These are phyloP conservation scores for Proctacanthus coquilletti DNA, from an alignment of 1,140 invertebrate genomes.

Conservation along the genomic window DNA sequence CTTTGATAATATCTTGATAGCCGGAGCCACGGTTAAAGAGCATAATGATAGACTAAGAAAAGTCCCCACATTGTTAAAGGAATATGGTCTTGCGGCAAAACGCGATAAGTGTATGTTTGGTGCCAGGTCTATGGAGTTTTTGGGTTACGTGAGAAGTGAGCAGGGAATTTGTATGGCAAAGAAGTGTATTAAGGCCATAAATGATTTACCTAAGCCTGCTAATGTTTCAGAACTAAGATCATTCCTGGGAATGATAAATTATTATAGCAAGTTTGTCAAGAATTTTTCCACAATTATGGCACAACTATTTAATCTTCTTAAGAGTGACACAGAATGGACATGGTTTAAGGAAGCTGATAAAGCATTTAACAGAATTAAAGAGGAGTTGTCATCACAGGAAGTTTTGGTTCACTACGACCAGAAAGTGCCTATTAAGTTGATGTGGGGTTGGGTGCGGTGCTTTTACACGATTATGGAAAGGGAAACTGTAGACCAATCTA, in stretches of 20 bases:
- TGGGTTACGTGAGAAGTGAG: too few species aligned
- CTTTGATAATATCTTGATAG: too few species aligned
- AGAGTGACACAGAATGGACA: slow-evolving; percentile 5
- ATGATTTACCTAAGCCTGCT: slow-evolving; percentile 11
- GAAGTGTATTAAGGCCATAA: too few species aligned
- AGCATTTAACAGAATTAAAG: slow-evolving; percentile 1
- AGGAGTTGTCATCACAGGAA: not conserved
- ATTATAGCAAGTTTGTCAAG: slow-evolving; percentile 13
- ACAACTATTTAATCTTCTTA: too few species aligned
- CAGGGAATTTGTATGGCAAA: too few species aligned
- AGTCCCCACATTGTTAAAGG: too few species aligned
- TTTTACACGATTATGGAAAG: slow-evolving; percentile 14
- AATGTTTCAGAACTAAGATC: slow-evolving; percentile 8
- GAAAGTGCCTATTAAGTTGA: slow-evolving; percentile 6
- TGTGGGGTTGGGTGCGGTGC: slow-evolving; percentile 10
- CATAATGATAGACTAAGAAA: too few species aligned
- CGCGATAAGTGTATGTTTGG: too few species aligned
- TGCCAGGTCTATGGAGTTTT: too few species aligned
- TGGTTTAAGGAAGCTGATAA: not conserved
- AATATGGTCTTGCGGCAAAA: too few species aligned
- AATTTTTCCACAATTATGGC: too few species aligned
- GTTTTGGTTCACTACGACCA: slow-evolving; percentile 4
- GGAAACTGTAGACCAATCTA: slow-evolving; percentile 21
- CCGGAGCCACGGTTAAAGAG: too few species aligned
- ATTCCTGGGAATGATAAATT: slow-evolving; percentile 14